A percentile compares a stretch with the other conserved stretches of the same genome.
Evolutionary conservation across 2,113 vertebrate genomes (phyloP).

Genomic region (Lepisosteus oculatus): DNA sequence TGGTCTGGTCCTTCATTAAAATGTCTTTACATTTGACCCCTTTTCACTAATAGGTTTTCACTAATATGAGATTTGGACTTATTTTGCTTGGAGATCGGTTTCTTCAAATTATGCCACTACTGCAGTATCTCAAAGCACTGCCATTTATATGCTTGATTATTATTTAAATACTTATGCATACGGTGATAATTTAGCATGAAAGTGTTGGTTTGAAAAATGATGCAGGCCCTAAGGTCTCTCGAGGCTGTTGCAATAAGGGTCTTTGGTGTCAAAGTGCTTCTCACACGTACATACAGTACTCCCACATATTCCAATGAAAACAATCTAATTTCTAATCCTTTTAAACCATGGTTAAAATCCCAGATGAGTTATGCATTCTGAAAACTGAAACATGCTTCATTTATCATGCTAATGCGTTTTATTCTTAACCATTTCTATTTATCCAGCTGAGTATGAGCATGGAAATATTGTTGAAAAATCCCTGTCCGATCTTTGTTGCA

Average conservation of each 20-base stretch:
- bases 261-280: not conserved
- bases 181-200: not conserved
- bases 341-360: conserved; percentile 52
- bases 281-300: conserved; percentile 31
- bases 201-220: not conserved
- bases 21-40: not conserved
- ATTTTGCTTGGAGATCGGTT: not conserved
- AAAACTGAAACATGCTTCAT: conserved; percentile 59
- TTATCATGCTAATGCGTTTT: conserved; percentile 71
- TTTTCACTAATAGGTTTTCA: not conserved
- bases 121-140: not conserved
- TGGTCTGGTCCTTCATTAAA: no score
- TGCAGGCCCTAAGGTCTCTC: not conserved
- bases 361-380: conserved; percentile 49
- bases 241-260: not conserved
- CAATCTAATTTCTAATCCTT: conserved; percentile 66
- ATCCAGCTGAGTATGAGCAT: conserved; percentile 52
- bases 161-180: not conserved
- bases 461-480: conserved; percentile 52
- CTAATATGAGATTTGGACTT: not conserved
- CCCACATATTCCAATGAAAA: conserved; percentile 47
- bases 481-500: conserved; percentile 42
- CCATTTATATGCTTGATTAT: not conserved
- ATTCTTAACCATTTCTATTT: conserved; percentile 75
- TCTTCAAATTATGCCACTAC: no score